Percentiles rank a stretch among this genome's conserved stretches.
Conservation (phyloP, 2,888 invertebrate species). For the Conistra vaccinii region DNA sequence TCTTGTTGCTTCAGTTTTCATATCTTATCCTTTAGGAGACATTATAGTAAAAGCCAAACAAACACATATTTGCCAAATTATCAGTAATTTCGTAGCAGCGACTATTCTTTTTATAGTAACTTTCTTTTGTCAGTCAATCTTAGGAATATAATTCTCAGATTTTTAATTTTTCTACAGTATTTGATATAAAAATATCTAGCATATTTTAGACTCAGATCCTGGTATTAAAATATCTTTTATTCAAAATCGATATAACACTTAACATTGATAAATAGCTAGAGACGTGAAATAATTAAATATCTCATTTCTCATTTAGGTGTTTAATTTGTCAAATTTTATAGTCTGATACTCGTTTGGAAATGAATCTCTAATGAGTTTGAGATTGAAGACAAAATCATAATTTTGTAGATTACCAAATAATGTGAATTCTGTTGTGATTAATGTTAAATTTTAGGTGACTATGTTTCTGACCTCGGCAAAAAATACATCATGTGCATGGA, state of each 20-base stretch:
- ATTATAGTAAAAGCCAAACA: background rate
- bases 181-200: background rate
- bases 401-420: conserved; percentile 34
- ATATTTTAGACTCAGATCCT: conserved; percentile 3
- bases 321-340: conserved; percentile 76
- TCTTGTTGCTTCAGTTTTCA: background rate
- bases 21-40: background rate
- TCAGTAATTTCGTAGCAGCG: background rate
- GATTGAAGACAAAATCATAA: conserved; percentile 37
- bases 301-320: conserved; percentile 67
- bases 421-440: conserved; percentile 7
- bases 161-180: background rate
- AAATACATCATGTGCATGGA: background rate
- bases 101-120: background rate
- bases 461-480: background rate
- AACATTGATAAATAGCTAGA: conserved; percentile 71
- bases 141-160: background rate
- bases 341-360: conserved; percentile 67
- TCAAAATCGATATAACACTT: conserved; percentile 52
- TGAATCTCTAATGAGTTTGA: conserved; percentile 72
- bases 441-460: background rate
- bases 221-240: conserved; percentile 36
- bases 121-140: conserved; percentile 1
- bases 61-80: background rate
- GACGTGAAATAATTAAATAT: conserved; percentile 68